A percentile compares a stretch with the other conserved stretches of the same genome.
Evolutionary conservation across 2,797 vertebrate species (phyloP).

Genomic region (Otolemur crassicaudatus): DNA sequence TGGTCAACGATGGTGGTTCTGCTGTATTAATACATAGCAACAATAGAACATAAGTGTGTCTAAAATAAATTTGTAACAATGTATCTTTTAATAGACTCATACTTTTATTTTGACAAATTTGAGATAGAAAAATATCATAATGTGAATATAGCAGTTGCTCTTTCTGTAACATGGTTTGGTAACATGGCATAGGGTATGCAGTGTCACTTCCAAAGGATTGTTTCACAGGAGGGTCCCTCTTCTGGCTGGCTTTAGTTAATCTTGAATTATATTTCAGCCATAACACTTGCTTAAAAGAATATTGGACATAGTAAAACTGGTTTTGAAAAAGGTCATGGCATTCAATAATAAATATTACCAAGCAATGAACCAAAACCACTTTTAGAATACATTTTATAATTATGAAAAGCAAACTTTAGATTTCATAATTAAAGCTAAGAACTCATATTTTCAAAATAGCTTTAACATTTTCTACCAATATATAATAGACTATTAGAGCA

Average conservation of each 20-base stretch:
- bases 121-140: constrained; percentile 80
- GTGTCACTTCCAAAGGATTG: not conserved
- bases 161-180: constrained; percentile 27
- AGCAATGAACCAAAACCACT: constrained; percentile 59
- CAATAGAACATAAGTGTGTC: constrained; percentile 57
- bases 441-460: constrained; percentile 74
- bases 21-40: constrained; percentile 48
- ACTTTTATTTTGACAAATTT: constrained; percentile 77
- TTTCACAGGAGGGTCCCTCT: not conserved
- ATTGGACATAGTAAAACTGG: constrained; percentile 67
- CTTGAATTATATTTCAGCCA: constrained; percentile 61
- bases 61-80: constrained; percentile 57
- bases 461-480: constrained; percentile 73
- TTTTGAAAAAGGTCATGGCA: constrained; percentile 69
- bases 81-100: constrained; percentile 79
- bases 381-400: constrained; percentile 65
- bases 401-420: constrained; percentile 65
- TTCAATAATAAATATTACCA: constrained; percentile 74
- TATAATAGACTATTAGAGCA: constrained; percentile 76
- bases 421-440: constrained; percentile 73
- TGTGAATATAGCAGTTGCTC: constrained; percentile 59
- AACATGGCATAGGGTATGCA: constrained; percentile 12
- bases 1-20: no score
- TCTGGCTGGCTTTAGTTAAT: constrained; percentile 53
- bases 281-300: constrained; percentile 64